These are phyloP conservation scores for Aethes cnicana DNA, from an alignment of 2,888 invertebrate genomes.

Conservation along the genomic window DNA sequence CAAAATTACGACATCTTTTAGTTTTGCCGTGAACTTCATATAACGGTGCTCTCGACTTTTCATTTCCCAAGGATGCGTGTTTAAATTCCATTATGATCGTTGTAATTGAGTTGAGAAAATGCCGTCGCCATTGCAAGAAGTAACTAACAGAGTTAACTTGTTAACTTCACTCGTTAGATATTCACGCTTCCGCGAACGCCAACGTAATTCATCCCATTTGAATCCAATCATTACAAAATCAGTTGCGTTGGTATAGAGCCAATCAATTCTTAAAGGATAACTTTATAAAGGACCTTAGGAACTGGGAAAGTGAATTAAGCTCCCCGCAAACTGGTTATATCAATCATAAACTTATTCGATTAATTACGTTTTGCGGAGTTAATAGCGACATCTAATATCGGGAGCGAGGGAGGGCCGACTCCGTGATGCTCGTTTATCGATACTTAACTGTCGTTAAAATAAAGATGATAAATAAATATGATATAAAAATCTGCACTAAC, in stretches of 20 bases:
- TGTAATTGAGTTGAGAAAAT: too few species aligned
- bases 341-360: constrained; percentile 83
- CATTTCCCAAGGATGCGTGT: too few species aligned
- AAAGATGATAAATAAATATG: neutral
- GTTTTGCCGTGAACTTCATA: too few species aligned
- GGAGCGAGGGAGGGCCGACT: constrained; percentile 54
- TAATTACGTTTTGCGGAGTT: constrained; percentile 83
- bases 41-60: too few species aligned
- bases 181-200: constrained; percentile 50
- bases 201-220: constrained; percentile 46
- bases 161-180: constrained; percentile 50
- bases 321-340: constrained; percentile 82
- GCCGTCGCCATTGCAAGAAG: too few species aligned
- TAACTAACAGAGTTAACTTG: constrained; percentile 45
- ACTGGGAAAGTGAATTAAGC: constrained; percentile 82
- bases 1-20: too few species aligned
- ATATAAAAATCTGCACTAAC: too few species aligned
- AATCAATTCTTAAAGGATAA: constrained; percentile 78
- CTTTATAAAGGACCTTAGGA: constrained; percentile 73
- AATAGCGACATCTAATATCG: constrained; percentile 82
- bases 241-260: constrained; percentile 64
- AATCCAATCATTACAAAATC: constrained; percentile 68
- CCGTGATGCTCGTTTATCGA: constrained; percentile 19
- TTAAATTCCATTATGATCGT: too few species aligned
- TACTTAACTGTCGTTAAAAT: constrained; percentile 22